These are phyloP conservation scores for Gephyroberyx darwinii DNA, from an alignment of 2,797 vertebrate species.

Conservation along the genomic window DNA sequence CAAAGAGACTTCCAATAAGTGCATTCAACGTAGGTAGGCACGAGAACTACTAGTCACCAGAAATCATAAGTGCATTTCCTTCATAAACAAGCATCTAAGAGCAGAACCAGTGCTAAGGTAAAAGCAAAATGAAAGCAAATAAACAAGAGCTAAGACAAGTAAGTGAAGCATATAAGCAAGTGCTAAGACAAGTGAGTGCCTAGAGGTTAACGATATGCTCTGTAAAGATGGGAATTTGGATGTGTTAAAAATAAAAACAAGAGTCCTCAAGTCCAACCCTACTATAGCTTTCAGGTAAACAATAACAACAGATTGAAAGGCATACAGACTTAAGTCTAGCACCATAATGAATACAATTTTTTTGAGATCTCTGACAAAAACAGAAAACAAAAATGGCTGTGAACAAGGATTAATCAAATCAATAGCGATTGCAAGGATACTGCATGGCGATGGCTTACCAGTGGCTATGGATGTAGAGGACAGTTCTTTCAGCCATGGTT, in stretches of 20 bases:
- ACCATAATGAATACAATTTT: background rate
- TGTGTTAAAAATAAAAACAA: background rate
- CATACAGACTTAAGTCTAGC: background rate
- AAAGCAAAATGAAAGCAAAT: too few species aligned
- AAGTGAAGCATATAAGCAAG: too few species aligned
- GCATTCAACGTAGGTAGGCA: too few species aligned
- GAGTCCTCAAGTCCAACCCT: background rate
- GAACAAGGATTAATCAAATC: background rate
- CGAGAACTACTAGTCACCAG: too few species aligned
- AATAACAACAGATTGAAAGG: background rate
- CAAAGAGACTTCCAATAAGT: too few species aligned
- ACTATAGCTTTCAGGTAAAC: constrained; percentile 1
- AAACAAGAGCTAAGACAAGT: too few species aligned
- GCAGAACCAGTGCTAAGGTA: too few species aligned
- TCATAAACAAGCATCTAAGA: too few species aligned
- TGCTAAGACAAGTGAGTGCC: background rate
- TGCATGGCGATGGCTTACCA: background rate
- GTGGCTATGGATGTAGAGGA: background rate
- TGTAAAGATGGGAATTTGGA: constrained; percentile 4
- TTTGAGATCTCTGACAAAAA: background rate
- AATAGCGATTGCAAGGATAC: too few species aligned
- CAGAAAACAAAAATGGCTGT: background rate
- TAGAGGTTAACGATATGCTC: background rate
- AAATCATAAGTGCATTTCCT: too few species aligned
- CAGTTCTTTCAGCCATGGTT: background rate